These are phyloP conservation scores for Creontiades dilutus DNA, from an alignment of 2,888 invertebrate species.

Conservation along the genomic window DNA sequence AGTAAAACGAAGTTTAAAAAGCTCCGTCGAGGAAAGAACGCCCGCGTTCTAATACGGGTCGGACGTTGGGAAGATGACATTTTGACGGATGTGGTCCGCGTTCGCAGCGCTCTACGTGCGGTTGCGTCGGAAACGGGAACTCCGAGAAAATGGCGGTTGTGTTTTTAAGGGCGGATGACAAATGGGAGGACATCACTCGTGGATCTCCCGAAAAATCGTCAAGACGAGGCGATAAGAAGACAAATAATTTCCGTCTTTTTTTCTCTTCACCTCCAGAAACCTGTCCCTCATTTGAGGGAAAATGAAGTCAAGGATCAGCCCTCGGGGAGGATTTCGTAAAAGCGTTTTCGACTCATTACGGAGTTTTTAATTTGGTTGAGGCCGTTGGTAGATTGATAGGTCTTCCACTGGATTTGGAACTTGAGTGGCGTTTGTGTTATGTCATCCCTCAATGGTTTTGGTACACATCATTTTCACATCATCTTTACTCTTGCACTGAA, in stretches of 20 bases:
- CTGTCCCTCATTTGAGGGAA: not conserved
- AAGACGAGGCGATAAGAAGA: slow-evolving; percentile 62
- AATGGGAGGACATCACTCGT: slow-evolving; percentile 5
- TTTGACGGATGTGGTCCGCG: slow-evolving; percentile 42
- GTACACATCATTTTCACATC: too few relatives aligned
- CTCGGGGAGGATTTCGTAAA: not conserved
- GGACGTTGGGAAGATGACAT: slow-evolving; percentile 45
- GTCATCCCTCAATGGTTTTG: too few relatives aligned
- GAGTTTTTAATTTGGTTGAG: slow-evolving; percentile 4
- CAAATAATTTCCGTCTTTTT: slow-evolving; percentile 54
- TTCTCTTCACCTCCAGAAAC: not conserved
- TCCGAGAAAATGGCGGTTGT: not conserved
- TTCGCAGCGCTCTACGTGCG: slow-evolving; percentile 1
- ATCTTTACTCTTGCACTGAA: too few relatives aligned
- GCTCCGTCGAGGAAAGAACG: not conserved
- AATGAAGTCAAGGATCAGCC: slow-evolving; percentile 52
- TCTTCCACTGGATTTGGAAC: not conserved
- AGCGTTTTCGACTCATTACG: not conserved
- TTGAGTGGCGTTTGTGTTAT: too few relatives aligned
- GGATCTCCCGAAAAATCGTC: not conserved
- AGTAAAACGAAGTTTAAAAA: not conserved
- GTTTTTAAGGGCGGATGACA: not conserved
- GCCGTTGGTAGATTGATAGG: not conserved
- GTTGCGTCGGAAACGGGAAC: slow-evolving; percentile 13
- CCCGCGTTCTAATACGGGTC: not conserved